These are phyloP conservation scores for Thalassarche chlororhynchos DNA, from an alignment of 2,113 vertebrate species.

Conservation along the genomic window DNA sequence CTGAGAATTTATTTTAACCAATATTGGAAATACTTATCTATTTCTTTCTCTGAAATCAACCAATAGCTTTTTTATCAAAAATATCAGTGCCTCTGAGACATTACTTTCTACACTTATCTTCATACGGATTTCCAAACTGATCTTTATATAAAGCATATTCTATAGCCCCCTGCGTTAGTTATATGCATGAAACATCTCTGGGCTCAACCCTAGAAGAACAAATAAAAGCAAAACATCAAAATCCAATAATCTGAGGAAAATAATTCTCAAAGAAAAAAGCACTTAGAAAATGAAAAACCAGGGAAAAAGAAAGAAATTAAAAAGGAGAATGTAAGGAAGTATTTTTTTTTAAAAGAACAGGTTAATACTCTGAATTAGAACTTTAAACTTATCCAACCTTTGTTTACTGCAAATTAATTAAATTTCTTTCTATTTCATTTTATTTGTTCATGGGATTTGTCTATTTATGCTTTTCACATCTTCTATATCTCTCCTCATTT, in stretches of 20 bases:
- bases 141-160: not conserved
- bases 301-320: not conserved
- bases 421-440: not conserved
- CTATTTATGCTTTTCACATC: not conserved
- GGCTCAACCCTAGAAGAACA: not conserved
- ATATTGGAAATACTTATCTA: not conserved
- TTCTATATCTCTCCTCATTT: not conserved
- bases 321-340: not conserved
- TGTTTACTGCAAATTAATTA: not conserved
- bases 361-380: not conserved
- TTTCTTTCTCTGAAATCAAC: not conserved
- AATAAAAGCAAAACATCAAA: not conserved
- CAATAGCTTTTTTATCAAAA: not conserved
- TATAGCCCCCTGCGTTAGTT: not conserved
- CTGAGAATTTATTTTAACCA: not conserved
- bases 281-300: not conserved
- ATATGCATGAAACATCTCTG: not conserved
- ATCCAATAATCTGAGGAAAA: not conserved
- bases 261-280: not conserved
- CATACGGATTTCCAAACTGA: not conserved
- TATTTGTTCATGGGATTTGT: not conserved
- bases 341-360: not conserved
- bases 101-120: not conserved
- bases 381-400: not conserved
- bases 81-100: not conserved